These are phyloP conservation scores for Tenthredo scrophulariae DNA, from an alignment of 2,888 invertebrate genomes.

Conservation along the genomic window DNA sequence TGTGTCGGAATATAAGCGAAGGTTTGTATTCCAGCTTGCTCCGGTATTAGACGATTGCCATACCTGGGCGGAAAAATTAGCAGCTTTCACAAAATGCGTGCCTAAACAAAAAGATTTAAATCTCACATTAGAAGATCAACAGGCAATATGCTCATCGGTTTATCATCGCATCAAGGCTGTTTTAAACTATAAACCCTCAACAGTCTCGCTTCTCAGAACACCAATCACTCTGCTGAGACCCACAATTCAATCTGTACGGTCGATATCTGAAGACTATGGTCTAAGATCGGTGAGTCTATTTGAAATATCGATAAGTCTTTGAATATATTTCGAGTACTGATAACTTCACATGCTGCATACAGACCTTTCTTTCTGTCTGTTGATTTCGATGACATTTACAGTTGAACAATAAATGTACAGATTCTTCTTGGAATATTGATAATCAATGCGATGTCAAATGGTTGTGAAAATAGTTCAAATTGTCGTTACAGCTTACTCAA, in stretches of 20 bases:
- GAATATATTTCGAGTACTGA: no score
- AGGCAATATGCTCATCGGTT: slow-evolving; percentile 75
- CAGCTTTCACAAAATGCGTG: slow-evolving; percentile 78
- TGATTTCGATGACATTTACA: no score
- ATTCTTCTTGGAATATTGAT: not conserved
- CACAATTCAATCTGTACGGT: slow-evolving; percentile 79
- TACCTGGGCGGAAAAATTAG: slow-evolving; percentile 82
- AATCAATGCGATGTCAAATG: no score
- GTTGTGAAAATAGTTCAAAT: no score
- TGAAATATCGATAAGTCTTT: no score
- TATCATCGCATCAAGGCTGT: slow-evolving; percentile 82
- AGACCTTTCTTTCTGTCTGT: no score
- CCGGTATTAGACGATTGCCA: slow-evolving; percentile 79
- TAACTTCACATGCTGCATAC: no score
- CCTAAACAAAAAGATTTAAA: slow-evolving; percentile 72
- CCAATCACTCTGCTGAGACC: slow-evolving; percentile 84
- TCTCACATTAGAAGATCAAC: slow-evolving; percentile 76
- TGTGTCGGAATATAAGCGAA: not conserved
- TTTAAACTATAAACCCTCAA: slow-evolving; percentile 78
- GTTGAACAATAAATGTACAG: not conserved
- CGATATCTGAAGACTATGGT: slow-evolving; percentile 84
- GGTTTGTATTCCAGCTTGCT: slow-evolving; percentile 61
- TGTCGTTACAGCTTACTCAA: no score
- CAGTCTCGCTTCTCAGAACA: slow-evolving; percentile 80
- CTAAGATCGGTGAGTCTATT: slow-evolving; percentile 75